These are phyloP conservation scores for Girardinichthys multiradiatus DNA, from an alignment of 2,113 vertebrate species.

Conservation along the genomic window DNA sequence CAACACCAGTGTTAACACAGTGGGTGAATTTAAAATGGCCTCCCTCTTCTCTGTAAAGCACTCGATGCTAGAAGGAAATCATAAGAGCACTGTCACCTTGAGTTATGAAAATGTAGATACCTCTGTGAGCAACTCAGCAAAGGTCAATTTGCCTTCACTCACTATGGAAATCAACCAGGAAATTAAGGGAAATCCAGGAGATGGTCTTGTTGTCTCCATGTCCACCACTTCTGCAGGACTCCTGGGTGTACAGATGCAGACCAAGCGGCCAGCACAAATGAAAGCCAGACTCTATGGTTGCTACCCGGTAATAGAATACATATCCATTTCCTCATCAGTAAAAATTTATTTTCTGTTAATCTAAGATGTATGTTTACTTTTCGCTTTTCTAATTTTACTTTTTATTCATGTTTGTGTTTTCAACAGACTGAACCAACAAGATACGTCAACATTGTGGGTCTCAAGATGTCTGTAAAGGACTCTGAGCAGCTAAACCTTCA, in stretches of 20 bases:
- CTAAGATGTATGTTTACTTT: conserved; percentile 5
- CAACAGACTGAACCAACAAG: conserved; percentile 83
- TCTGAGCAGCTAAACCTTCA: conserved; percentile 79
- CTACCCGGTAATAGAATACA: conserved; percentile 78
- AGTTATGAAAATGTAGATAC: conserved; percentile 79
- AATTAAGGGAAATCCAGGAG: conserved; percentile 81
- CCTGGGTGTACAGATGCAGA: conserved; percentile 76
- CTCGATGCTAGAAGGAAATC: conserved; percentile 80
- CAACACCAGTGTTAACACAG: conserved; percentile 82
- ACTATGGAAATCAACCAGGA: conserved; percentile 84
- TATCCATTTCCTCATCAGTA: conserved; percentile 1
- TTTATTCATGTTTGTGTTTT: conserved; percentile 31
- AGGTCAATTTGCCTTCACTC: conserved; percentile 67
- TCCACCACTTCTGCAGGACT: conserved; percentile 82
- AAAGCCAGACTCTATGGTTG: conserved; percentile 80
- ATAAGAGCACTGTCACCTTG: conserved; percentile 83
- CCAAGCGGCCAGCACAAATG: conserved; percentile 53
- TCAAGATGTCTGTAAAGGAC: conserved; percentile 77
- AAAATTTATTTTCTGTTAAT: background rate
- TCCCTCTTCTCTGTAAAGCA: conserved; percentile 82
- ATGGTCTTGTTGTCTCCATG: conserved; percentile 65
- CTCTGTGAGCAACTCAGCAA: conserved; percentile 79
- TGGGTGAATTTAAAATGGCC: conserved; percentile 82
- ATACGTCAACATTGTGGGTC: conserved; percentile 81
- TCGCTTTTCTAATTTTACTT: conserved; percentile 7